A percentile compares a stretch with the other conserved stretches of the same genome.
phyloP scores from a whole-genome alignment of 2,888 invertebrate genomes.

The Dicyrtoma fusca region DNA sequence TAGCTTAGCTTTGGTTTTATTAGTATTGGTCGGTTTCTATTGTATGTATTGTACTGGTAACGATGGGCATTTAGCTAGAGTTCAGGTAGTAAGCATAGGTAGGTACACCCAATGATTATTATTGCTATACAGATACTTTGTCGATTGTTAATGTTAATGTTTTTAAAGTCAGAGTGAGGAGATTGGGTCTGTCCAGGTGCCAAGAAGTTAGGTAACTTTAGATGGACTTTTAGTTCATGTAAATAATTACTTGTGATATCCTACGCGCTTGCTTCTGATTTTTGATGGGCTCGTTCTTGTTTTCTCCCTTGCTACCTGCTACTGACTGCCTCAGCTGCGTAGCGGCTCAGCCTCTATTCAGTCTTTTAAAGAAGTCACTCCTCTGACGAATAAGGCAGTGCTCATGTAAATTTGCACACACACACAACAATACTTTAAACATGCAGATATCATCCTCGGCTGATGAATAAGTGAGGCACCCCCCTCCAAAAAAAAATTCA shows the following conservation, averaged over 20 bases:
- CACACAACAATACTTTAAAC: background rate
- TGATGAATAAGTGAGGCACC: background rate
- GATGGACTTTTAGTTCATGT: constrained; percentile 9
- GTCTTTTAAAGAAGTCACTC: background rate
- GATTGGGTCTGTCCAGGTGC: constrained; percentile 26
- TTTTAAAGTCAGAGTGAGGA: background rate
- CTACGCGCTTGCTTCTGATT: background rate
- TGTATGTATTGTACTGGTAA: too few relatives aligned
- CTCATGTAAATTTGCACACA: constrained; percentile 6
- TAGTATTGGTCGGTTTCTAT: too few relatives aligned
- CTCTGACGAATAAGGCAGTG: background rate
- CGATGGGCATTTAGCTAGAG: background rate
- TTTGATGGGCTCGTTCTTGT: background rate
- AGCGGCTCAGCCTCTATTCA: too few relatives aligned
- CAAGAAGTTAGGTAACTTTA: constrained; percentile 22
- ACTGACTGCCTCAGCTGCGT: background rate
- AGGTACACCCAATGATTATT: background rate
- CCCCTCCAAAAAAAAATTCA: background rate
- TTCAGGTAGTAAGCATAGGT: background rate
- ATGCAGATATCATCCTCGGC: background rate
- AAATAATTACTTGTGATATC: background rate
- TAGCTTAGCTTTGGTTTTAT: too few relatives aligned
- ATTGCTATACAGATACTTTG: too few relatives aligned
- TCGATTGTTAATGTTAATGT: too few relatives aligned
- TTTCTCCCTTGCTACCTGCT: background rate